phyloP scores from a whole-genome alignment of 2,797 vertebrate genomes.

The Sphenodon punctatus region DNA sequence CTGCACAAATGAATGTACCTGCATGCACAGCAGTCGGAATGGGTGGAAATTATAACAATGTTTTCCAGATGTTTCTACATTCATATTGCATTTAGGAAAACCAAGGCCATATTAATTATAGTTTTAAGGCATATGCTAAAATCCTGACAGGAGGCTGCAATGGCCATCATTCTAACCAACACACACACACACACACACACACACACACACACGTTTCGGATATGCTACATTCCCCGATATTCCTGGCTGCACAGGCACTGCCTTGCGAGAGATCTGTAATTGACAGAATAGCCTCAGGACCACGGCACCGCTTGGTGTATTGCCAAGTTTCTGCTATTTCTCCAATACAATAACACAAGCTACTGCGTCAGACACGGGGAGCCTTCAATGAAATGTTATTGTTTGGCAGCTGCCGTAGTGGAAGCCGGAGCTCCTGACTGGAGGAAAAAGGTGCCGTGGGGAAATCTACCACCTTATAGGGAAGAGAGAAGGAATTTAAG shows the following conservation, averaged over 20 bases:
- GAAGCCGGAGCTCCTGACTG: background rate
- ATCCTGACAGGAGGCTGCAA: background rate
- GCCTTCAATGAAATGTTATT: background rate
- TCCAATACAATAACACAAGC: background rate
- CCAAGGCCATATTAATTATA: background rate
- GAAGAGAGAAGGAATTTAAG: slow-evolving; percentile 30
- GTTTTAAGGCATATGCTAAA: background rate
- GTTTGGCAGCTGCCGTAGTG: background rate
- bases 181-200: background rate
- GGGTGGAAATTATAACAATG: background rate
- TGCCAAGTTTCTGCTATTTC: background rate
- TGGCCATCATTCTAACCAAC: background rate
- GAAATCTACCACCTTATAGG: slow-evolving; percentile 32
- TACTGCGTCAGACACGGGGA: background rate
- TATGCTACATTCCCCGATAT: background rate
- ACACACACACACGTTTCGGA: too few relatives aligned
- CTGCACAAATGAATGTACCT: background rate
- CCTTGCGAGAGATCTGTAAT: background rate
- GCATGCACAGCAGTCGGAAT: background rate
- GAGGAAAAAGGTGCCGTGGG: background rate
- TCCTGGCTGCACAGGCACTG: background rate
- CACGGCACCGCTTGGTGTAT: background rate
- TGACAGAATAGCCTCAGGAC: background rate
- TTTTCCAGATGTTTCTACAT: background rate
- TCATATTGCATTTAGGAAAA: background rate